These are phyloP conservation scores for Baryphthengus martii DNA, from an alignment of 2,113 vertebrate genomes.

Conservation along the genomic window DNA sequence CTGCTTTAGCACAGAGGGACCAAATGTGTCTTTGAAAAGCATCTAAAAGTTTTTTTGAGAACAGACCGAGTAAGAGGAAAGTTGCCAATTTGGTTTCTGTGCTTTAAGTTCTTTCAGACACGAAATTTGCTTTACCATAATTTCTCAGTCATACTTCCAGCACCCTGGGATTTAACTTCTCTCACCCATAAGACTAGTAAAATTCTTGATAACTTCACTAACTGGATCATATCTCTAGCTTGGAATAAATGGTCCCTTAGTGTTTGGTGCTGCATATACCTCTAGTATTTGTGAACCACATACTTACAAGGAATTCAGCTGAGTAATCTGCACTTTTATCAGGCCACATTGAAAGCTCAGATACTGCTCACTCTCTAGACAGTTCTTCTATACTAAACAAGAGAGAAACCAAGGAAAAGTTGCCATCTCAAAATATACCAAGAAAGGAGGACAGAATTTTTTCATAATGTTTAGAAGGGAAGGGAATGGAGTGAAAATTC, in stretches of 20 bases:
- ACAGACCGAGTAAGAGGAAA: background rate
- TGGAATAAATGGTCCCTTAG: background rate
- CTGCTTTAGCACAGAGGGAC: background rate
- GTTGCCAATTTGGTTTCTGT: background rate
- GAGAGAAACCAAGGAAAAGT: background rate
- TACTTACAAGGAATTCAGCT: background rate
- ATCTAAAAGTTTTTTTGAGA: background rate
- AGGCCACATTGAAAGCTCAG: background rate
- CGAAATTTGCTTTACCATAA: background rate
- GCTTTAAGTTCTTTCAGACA: conserved; percentile 17
- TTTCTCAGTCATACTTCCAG: background rate
- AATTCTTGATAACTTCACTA: background rate
- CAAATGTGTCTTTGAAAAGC: conserved; percentile 29
- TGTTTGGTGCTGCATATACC: background rate
- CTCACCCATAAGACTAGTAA: background rate
- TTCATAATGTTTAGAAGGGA: background rate
- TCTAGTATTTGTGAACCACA: background rate
- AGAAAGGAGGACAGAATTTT: background rate
- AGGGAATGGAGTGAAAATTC: background rate
- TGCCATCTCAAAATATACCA: background rate
- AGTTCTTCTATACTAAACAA: background rate
- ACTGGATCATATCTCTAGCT: background rate
- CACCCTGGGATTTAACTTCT: background rate
- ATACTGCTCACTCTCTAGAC: background rate
- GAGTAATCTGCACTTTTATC: background rate